Evolutionary conservation across 2,113 vertebrate species (phyloP), one percentile per base, ranked within the genome.

Genomic region (Miniopterus natalensis): DNA sequence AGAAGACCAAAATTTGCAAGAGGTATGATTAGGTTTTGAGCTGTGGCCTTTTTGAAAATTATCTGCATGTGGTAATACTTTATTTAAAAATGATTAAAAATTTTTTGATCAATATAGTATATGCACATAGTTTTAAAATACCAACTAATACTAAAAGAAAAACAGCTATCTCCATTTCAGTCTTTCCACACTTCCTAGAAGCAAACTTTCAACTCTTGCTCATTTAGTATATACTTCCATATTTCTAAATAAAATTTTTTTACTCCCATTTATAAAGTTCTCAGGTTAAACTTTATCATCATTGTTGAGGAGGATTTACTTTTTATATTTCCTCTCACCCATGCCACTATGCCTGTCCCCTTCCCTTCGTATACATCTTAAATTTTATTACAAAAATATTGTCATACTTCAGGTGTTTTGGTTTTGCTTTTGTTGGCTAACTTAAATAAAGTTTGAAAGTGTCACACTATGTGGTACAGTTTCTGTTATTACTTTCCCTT

Each of bases 1-100:
- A 74, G 99, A 99, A 98, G 99, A 99, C 96, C 99, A 99, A 98
- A 99, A 99, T 96, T 98, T 99, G 91, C 99, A 99, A 71, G 99
- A 99, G 99, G 99, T 99, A 98, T 97, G 93, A 27, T 94, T 94
- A 92, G 1, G 42, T 93, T 77, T 89, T 79, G 3, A 89, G 51
- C 18, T 86, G 55, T 88, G 8, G 1, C 94, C 27, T 87, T 92
- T 92, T 80, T 83, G 3, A 94, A 78, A 94, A 88, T 90, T 96
- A 90, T 70, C 10, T 95, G 65, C 96, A 87, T 84, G 42, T 92
- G 20, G 13, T 88, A 63, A 68, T 68, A 86, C 49, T 96, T 57
- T 61, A 18, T 42, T 42, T 45, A 59, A 79, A 75, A 94, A 91
- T 15, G 25, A 45, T 73, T 84, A 17, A 61, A 45, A 40, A 9